Evolutionary conservation across 2,797 vertebrate genomes (phyloP), one percentile per base, ranked within the genome.

Genomic region (Otolemur crassicaudatus): DNA sequence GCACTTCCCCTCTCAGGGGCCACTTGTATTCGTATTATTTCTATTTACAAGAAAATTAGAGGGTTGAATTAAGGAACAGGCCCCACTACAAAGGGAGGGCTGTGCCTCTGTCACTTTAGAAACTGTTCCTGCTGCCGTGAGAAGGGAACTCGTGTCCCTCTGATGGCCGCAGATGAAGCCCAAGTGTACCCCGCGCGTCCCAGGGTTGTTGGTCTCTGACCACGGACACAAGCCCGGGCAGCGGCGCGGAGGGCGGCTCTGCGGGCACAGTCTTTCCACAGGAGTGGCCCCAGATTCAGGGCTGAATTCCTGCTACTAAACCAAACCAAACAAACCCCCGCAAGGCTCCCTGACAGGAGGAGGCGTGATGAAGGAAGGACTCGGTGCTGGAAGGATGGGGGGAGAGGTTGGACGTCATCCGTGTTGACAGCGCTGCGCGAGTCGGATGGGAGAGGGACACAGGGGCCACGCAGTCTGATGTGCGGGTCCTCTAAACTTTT

Each of bases 201-300:
- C 73, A 11, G 0, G 27, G 14, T 20, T 17, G 12, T 16, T 6
- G 31, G 11, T 16, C 49, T 6, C 0, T 43, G 12, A 7, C 20
- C 13, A 34, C 10, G 73, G 29, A 34, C 1, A 61, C 0, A 2
- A 23, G 3, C 4, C 0, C 2, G 37, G 16, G 29, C 16, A 2
- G 7, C 19, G 72, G 2, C 22, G 56, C 12, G 72, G 13, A 29
- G 10, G 63, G 14, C 5, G 5, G 16, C 1, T 4, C 27, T 7
- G 10, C 89, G 63, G 56, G 8, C 19, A n/a, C 20, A 14, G 27
- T 37, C 25, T 73, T 43, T 19, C 29, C 23, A 34, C 19, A 4
- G 13, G 40, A 43, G 56, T 23, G 31, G 22, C 43, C 56, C 6
- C 40, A 43, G 40, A 43, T 43, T 43, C 40, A 92, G 49, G 8